phyloP scores from a whole-genome alignment of 2,888 invertebrate genomes.

The Rhogogaster chlorosoma region DNA sequence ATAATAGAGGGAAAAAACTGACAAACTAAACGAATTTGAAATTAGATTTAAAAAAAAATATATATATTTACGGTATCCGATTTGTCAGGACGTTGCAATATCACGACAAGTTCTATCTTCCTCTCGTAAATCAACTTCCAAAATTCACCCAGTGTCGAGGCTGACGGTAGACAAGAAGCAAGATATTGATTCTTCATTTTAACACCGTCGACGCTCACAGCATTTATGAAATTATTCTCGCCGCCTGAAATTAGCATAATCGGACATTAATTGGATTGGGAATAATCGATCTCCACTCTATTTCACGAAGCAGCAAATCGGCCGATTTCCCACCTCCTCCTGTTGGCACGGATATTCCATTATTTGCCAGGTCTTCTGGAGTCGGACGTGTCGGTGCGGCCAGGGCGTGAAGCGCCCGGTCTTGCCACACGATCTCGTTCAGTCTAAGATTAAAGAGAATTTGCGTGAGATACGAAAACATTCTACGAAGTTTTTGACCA shows the following conservation, averaged over 20 bases:
- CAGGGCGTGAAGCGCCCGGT: slow-evolving; percentile 72
- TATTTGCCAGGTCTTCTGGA: slow-evolving; percentile 70
- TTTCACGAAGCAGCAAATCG: neutral
- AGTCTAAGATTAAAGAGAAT: neutral
- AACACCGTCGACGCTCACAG: slow-evolving; percentile 75
- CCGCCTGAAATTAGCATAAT: slow-evolving; percentile 53
- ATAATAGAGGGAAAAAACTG: too few relatives aligned
- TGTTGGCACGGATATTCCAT: slow-evolving; percentile 75
- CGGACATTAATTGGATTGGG: neutral
- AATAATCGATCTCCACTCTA: neutral
- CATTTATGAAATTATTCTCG: slow-evolving; percentile 78
- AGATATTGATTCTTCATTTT: slow-evolving; percentile 75
- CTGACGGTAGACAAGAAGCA: slow-evolving; percentile 77
- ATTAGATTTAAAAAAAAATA: neutral
- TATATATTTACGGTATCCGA: slow-evolving; percentile 70
- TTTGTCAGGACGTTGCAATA: slow-evolving; percentile 74
- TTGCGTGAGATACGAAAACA: neutral
- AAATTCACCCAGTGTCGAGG: slow-evolving; percentile 76
- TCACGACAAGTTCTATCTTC: slow-evolving; percentile 73
- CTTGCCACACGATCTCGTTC: slow-evolving; percentile 75
- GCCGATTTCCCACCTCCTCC: slow-evolving; percentile 66
- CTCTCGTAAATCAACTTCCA: slow-evolving; percentile 78
- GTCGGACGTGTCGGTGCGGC: slow-evolving; percentile 56
- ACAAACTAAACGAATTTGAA: neutral
- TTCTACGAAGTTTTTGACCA: neutral